Percentiles rank a stretch among this genome's conserved stretches.
These are phyloP conservation scores for Percina caprodes DNA, from an alignment of 2,113 vertebrate genomes.

Conservation along the genomic window DNA sequence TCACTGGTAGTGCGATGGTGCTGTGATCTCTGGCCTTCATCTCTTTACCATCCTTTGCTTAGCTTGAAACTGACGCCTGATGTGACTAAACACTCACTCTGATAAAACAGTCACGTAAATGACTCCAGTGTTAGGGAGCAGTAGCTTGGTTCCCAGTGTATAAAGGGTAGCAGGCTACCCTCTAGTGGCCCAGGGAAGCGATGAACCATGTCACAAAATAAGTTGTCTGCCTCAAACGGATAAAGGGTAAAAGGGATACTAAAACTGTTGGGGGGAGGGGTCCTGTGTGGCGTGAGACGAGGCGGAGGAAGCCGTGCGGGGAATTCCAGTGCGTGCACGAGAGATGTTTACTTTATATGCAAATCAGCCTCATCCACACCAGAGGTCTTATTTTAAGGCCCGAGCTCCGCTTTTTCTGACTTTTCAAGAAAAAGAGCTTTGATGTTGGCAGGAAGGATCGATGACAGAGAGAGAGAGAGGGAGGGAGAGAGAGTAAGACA, in stretches of 20 bases:
- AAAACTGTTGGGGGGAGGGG: slow-evolving; percentile 47
- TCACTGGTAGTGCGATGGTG: slow-evolving; percentile 6
- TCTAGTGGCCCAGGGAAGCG: slow-evolving; percentile 73
- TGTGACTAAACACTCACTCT: slow-evolving; percentile 6
- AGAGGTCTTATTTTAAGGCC: slow-evolving; percentile 65
- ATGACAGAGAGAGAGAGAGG: slow-evolving; percentile 55
- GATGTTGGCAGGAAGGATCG: slow-evolving; percentile 75
- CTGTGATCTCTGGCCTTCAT: slow-evolving; percentile 23
- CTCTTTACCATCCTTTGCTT: neutral
- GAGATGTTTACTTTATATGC: slow-evolving; percentile 71
- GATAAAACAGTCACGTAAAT: slow-evolving; percentile 62
- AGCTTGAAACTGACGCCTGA: neutral
- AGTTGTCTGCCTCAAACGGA: slow-evolving; percentile 65
- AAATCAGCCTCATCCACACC: slow-evolving; percentile 65
- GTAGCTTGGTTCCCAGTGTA: slow-evolving; percentile 27
- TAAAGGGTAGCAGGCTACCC: slow-evolving; percentile 77
- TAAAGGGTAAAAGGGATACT: slow-evolving; percentile 46
- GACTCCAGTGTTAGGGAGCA: slow-evolving; percentile 42
- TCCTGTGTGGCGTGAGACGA: slow-evolving; percentile 48
- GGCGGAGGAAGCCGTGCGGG: slow-evolving; percentile 35
- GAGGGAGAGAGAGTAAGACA: neutral
- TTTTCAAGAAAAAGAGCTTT: slow-evolving; percentile 79
- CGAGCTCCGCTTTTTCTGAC: slow-evolving; percentile 29
- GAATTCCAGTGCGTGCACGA: slow-evolving; percentile 52
- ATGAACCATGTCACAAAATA: slow-evolving; percentile 64